phyloP scores from a whole-genome alignment of 2,888 invertebrate genomes.

The Heliconius ethilla region DNA sequence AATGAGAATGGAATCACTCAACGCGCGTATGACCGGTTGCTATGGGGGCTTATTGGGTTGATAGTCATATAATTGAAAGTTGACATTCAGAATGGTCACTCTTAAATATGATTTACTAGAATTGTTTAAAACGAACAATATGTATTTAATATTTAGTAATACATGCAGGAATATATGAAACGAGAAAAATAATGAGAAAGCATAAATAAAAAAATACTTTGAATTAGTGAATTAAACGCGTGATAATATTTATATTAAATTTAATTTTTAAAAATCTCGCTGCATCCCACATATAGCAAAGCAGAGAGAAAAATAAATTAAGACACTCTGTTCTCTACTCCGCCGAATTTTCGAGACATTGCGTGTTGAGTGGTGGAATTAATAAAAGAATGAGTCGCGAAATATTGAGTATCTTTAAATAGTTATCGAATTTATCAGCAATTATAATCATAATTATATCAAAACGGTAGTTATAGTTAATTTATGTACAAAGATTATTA shows the following conservation, averaged over 20 bases:
- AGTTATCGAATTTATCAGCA: neutral
- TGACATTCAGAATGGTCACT: slow-evolving; percentile 23
- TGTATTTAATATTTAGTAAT: neutral
- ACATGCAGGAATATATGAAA: slow-evolving; percentile 5
- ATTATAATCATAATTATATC: neutral
- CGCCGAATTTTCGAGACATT: too few species aligned
- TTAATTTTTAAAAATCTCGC: too few species aligned
- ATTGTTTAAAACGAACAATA: slow-evolving; percentile 1
- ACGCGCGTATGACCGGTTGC: slow-evolving; percentile 22
- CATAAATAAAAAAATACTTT: too few species aligned
- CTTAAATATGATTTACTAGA: slow-evolving; percentile 14
- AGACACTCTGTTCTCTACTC: too few species aligned
- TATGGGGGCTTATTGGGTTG: slow-evolving; percentile 29
- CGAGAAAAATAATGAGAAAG: neutral
- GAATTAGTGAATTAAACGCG: neutral
- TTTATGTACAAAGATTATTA: neutral
- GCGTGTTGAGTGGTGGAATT: too few species aligned
- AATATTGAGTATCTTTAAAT: neutral
- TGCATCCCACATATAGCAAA: too few species aligned
- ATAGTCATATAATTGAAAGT: slow-evolving; percentile 27
- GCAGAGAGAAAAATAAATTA: too few species aligned
- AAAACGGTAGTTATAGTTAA: neutral
- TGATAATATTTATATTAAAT: neutral
- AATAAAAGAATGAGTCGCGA: neutral
- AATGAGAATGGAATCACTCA: slow-evolving; percentile 23